Conservation (phyloP, 2,797 vertebrate genomes). For the Halcyon chelicuti region DNA sequence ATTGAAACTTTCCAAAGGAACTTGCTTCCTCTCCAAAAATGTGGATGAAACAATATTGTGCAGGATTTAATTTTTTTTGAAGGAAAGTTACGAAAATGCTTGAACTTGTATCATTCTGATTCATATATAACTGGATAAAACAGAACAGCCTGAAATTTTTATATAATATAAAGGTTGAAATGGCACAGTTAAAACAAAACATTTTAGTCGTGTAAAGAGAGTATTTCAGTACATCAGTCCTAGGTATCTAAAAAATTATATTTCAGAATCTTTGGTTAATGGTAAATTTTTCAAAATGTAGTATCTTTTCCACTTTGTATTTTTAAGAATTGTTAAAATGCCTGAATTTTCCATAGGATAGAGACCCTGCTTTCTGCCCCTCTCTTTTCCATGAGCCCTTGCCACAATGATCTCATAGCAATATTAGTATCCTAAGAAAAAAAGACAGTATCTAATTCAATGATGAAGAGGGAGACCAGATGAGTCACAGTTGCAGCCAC, state of each 20-base stretch:
- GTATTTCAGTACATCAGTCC: background rate
- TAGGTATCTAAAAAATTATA: background rate
- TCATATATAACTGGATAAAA: background rate
- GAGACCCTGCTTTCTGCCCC: background rate
- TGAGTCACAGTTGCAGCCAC: background rate
- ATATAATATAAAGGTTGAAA: background rate
- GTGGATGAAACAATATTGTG: background rate
- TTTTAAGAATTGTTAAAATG: background rate
- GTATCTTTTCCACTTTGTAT: background rate
- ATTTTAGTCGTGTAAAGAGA: background rate
- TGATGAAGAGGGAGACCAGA: background rate
- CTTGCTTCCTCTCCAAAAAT: background rate
- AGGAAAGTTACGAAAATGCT: background rate
- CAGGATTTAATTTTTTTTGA: background rate
- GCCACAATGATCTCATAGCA: background rate
- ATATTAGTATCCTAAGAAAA: background rate
- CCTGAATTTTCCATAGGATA: background rate
- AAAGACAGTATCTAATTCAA: conserved; percentile 5
- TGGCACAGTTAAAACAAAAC: background rate
- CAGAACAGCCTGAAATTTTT: background rate
- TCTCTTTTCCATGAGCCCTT: background rate
- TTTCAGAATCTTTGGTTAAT: background rate
- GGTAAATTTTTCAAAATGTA: background rate
- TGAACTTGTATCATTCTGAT: background rate
- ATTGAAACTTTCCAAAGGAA: background rate